These are phyloP conservation scores for Zosterops japonicus DNA, from an alignment of 2,113 vertebrate genomes.

Conservation along the genomic window DNA sequence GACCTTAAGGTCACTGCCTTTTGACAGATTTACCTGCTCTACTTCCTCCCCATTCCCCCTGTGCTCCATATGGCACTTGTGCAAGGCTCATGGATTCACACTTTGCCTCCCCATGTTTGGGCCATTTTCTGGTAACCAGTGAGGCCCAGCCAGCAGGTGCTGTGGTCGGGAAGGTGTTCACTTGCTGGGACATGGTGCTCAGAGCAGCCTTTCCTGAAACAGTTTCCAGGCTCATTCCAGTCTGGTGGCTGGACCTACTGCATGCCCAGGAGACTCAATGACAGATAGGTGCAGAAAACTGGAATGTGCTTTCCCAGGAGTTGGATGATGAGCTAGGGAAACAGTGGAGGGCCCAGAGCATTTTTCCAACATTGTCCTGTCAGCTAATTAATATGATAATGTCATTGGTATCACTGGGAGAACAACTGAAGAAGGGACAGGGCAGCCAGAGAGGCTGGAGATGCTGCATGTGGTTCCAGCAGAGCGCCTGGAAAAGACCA, in stretches of 20 bases:
- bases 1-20: neutral
- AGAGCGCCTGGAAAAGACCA: neutral
- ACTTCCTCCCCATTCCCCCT: neutral
- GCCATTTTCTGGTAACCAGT: neutral
- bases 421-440: neutral
- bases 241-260: neutral
- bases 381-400: neutral
- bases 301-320: neutral
- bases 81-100: neutral
- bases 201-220: neutral
- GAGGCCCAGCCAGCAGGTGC: neutral
- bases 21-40: neutral
- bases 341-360: neutral
- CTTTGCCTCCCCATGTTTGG: neutral
- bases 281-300: neutral
- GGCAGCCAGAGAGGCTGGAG: neutral
- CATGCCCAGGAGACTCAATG: fast-evolving
- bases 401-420: neutral
- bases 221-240: neutral
- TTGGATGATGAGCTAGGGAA: neutral
- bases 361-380: too few species aligned
- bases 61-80: neutral
- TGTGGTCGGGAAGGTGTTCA: neutral
- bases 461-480: fast-evolving
- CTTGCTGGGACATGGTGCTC: neutral